Base-by-base conservation (phyloP, 2,113 vertebrate species). In the Triplophysa rosa region DNA sequence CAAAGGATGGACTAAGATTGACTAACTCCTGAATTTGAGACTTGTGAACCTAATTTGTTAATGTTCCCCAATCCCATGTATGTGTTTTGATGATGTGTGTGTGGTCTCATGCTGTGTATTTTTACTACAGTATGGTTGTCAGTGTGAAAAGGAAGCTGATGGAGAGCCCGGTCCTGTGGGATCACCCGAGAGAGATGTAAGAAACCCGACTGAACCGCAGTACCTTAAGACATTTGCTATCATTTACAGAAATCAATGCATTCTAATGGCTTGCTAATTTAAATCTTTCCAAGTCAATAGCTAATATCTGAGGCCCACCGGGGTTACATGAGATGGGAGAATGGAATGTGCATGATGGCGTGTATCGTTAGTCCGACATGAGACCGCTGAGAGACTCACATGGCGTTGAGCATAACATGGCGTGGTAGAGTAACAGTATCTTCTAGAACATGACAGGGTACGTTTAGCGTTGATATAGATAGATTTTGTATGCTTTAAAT, bases 121-220 rank as follows among this genome's bases (percentile, higher is more conserved):
- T 37, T 37, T 77, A 40, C 84, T 89, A 58, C 4, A 37, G 33
- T 80, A 1, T 14, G 29, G 37, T 86, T 87, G 67, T 65, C 68
- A 95, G 93, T 92, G 91, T 86, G 93, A 93, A 89, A 91, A 91
- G 65, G 91, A 94, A 87, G 87, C 88, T 67, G 88, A 85, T 82
- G 93, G 92, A 87, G 89, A 93, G 78, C 83, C 68, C 63, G 93
- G 93, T 83, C 79, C 85, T 37, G 79, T 86, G 77, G 93, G 93
- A 52, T 52, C 77, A 83, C 88, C 82, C 58, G 93, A 92, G 85
- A 81, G 85, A 88, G 67, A 94, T 81, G 92, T 95, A 91, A 92
- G 84, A 42, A 11, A 45, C 26, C 29, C 56, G 24, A 56, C 33
- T 19, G 23, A 73, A 23, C 13, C 16, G 21, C 71, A 61, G n/a